Conservation (phyloP, 2,888 invertebrate species). For the Caenorhabditis sp. region DNA sequence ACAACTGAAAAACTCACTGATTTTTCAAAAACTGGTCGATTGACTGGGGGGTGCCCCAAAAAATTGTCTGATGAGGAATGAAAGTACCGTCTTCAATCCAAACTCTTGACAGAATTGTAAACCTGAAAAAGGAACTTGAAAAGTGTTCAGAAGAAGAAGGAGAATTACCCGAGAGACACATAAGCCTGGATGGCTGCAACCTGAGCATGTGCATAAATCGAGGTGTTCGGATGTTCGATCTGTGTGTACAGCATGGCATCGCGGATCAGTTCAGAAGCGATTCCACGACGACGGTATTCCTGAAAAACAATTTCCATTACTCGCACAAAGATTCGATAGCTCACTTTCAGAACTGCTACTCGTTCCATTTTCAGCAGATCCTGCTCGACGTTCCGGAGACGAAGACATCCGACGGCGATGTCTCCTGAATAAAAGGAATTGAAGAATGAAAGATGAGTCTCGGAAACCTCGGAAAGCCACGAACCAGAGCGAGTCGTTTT, state of each 20-base stretch:
- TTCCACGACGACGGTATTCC: constrained; percentile 50
- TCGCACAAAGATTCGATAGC: not conserved
- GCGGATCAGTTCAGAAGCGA: constrained; percentile 47
- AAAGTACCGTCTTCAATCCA: constrained; percentile 61
- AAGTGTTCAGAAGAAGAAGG: not conserved
- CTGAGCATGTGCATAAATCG: constrained; percentile 62
- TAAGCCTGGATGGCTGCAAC: constrained; percentile 52
- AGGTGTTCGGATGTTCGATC: constrained; percentile 11
- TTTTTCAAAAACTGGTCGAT: constrained; percentile 49
- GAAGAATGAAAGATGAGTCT: too few relatives aligned
- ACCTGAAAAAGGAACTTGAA: constrained; percentile 25
- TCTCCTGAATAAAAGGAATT: too few relatives aligned
- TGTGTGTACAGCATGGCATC: constrained; percentile 33
- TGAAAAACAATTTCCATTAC: not conserved
- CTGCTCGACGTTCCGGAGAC: constrained; percentile 39
- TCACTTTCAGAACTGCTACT: constrained; percentile 58
- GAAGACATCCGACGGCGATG: constrained; percentile 40
- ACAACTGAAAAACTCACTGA: constrained; percentile 20
- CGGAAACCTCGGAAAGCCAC: constrained; percentile 51
- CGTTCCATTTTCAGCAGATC: constrained; percentile 55
- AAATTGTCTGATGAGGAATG: constrained; percentile 59
- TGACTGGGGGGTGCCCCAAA: constrained; percentile 38
- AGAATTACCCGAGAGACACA: constrained; percentile 40
- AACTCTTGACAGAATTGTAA: constrained; percentile 56
- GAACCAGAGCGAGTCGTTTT: constrained; percentile 50